A percentile compares a stretch with the other conserved stretches of the same genome.
These are phyloP conservation scores for Liasis olivaceus DNA, from an alignment of 2,797 vertebrate genomes.

Conservation along the genomic window DNA sequence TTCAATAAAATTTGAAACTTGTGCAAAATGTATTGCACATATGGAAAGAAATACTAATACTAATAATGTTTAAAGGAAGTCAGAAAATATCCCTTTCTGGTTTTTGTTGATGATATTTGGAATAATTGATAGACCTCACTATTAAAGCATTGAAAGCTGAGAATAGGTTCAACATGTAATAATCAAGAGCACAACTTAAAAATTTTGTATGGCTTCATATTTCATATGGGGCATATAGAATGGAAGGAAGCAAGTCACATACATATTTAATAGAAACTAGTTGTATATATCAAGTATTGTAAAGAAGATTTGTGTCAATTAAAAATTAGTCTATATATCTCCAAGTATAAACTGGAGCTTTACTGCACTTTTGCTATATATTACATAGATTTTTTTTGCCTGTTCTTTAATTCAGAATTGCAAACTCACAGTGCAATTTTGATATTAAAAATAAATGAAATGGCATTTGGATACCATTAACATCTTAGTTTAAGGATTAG, in stretches of 20 bases:
- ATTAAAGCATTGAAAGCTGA: not conserved
- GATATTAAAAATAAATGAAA: constrained; percentile 25
- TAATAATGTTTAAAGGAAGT: not conserved
- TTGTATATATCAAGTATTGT: not conserved
- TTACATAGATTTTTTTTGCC: not conserved
- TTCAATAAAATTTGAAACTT: too few relatives aligned
- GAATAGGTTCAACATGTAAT: not conserved
- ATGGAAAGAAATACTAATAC: too few relatives aligned
- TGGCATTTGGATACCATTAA: constrained; percentile 28
- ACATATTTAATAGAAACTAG: not conserved
- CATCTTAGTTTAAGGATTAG: constrained; percentile 43
- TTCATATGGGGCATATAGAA: not conserved
- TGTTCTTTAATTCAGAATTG: constrained; percentile 16
- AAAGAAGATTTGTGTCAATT: not conserved
- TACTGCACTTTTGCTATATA: not conserved
- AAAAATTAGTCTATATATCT: not conserved
- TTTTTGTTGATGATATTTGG: not conserved
- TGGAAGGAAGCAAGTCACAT: not conserved
- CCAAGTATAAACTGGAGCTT: not conserved
- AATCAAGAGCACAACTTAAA: too few relatives aligned
- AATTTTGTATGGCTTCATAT: not conserved
- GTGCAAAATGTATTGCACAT: too few relatives aligned
- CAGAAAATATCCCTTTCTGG: not conserved
- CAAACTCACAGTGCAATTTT: constrained; percentile 15
- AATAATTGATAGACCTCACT: not conserved